Evolutionary conservation across 2,888 invertebrate genomes (phyloP).

Genomic region (Calliphora vomitoria): DNA sequence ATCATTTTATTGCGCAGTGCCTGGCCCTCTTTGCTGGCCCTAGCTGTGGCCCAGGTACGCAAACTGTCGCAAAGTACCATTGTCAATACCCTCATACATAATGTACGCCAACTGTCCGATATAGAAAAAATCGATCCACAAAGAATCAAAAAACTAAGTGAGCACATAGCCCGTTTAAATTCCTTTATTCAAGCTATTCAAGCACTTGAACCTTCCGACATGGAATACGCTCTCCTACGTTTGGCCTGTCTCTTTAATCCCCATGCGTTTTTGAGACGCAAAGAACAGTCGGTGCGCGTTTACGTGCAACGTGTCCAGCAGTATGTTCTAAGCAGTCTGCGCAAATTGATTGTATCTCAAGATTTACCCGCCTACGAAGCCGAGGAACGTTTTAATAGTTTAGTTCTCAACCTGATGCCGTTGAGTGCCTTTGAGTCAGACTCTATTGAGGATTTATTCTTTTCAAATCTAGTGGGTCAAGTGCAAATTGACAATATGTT

Average conservation of each 20-base stretch:
- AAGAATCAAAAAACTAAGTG: slow-evolving; percentile 91
- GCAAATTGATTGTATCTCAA: slow-evolving; percentile 76
- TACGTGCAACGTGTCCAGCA: slow-evolving; percentile 82
- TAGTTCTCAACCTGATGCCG: slow-evolving; percentile 87
- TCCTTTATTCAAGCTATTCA: slow-evolving; percentile 92
- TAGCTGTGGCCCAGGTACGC: slow-evolving; percentile 95
- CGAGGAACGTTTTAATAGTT: slow-evolving; percentile 86
- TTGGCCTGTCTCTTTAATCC: slow-evolving; percentile 93
- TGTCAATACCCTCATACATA: slow-evolving; percentile 90
- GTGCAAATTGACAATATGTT: slow-evolving; percentile 98
- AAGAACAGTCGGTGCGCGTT: slow-evolving; percentile 78
- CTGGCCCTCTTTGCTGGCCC: slow-evolving; percentile 96
- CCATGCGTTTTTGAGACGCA: slow-evolving; percentile 85
- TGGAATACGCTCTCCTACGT: slow-evolving; percentile 95
- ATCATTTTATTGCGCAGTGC: slow-evolving; percentile 92
- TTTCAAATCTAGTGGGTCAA: slow-evolving; percentile 95
- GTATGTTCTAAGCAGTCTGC: slow-evolving; percentile 79
- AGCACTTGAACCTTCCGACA: slow-evolving; percentile 90
- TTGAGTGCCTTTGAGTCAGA: slow-evolving; percentile 90
- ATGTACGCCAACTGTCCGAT: slow-evolving; percentile 85
- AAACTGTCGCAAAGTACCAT: slow-evolving; percentile 92
- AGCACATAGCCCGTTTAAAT: slow-evolving; percentile 92
- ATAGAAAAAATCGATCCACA: slow-evolving; percentile 90
- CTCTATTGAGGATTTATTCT: slow-evolving; percentile 95
- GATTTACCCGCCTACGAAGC: slow-evolving; percentile 64